Conservation (phyloP, 2,888 invertebrate species). For the Sympetrum striolatum region DNA sequence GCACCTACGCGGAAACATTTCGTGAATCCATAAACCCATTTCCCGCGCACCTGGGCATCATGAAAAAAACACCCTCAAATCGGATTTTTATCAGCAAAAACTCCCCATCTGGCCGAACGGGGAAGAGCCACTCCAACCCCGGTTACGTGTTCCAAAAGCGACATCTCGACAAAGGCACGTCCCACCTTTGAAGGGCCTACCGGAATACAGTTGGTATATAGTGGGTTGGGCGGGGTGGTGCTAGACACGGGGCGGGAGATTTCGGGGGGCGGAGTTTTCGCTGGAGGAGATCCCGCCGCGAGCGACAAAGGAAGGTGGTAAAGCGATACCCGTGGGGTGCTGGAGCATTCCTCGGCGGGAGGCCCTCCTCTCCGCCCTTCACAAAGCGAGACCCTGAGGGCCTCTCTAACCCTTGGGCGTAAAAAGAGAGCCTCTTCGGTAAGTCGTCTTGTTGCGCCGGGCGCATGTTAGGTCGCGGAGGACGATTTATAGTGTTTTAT, state of each 20-base stretch:
- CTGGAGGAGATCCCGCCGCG: constrained; percentile 11
- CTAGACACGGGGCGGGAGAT: not conserved
- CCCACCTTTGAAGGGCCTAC: not conserved
- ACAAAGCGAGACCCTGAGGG: constrained; percentile 13
- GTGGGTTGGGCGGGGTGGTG: not conserved
- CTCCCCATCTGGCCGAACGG: too few relatives aligned
- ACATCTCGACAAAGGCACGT: not conserved
- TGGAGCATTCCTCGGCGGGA: constrained; percentile 6
- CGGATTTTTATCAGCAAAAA: too few relatives aligned
- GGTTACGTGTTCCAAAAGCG: too few relatives aligned
- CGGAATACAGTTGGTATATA: not conserved
- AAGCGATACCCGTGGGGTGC: constrained; percentile 37
- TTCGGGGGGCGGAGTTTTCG: not conserved
- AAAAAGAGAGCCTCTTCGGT: not conserved
- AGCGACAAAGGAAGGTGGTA: constrained; percentile 26
- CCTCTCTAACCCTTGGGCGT: not conserved
- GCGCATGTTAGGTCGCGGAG: not conserved
- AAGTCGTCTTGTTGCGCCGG: constrained; percentile 13
- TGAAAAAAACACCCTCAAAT: too few relatives aligned
- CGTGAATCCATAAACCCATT: too few relatives aligned
- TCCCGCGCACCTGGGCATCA: too few relatives aligned
- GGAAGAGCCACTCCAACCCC: too few relatives aligned
- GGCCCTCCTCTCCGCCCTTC: not conserved
- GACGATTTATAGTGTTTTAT: not conserved
- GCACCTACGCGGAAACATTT: too few relatives aligned